phyloP scores from a whole-genome alignment of 1,140 invertebrate genomes.

The Panulirus ornatus region DNA sequence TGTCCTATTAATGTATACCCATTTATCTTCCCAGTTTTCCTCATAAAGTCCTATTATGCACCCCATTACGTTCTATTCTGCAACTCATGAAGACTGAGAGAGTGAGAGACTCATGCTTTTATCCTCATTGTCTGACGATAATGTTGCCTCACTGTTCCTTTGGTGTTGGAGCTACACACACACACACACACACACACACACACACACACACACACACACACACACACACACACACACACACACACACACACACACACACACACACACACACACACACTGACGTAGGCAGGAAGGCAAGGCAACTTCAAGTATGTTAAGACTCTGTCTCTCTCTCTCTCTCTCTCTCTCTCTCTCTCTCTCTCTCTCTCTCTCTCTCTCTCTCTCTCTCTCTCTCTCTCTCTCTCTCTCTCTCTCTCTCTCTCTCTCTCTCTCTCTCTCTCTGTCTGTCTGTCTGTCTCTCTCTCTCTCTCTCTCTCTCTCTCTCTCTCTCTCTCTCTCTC shows the following conservation, averaged over 20 bases:
- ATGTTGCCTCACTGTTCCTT: too few relatives aligned
- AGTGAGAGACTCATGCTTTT: too few relatives aligned
- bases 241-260: conserved; percentile 7
- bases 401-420: conserved; percentile 5
- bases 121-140: too few relatives aligned
- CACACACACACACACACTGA: too few relatives aligned
- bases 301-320: background rate
- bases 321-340: conserved; percentile 3
- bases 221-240: conserved; percentile 7
- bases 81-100: too few relatives aligned
- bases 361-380: background rate
- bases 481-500: conserved; percentile 10
- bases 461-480: background rate
- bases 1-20: too few relatives aligned
- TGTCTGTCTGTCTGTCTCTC: background rate
- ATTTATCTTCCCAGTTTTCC: too few relatives aligned
- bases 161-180: too few relatives aligned
- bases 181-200: background rate
- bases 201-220: conserved; percentile 7
- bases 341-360: background rate
- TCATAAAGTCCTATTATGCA: too few relatives aligned
- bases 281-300: too few relatives aligned
- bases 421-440: background rate
- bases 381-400: background rate
- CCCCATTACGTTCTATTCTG: too few relatives aligned